Evolutionary conservation across 2,113 vertebrate species (phyloP).

Genomic region (Potamarius usumacintae): DNA sequence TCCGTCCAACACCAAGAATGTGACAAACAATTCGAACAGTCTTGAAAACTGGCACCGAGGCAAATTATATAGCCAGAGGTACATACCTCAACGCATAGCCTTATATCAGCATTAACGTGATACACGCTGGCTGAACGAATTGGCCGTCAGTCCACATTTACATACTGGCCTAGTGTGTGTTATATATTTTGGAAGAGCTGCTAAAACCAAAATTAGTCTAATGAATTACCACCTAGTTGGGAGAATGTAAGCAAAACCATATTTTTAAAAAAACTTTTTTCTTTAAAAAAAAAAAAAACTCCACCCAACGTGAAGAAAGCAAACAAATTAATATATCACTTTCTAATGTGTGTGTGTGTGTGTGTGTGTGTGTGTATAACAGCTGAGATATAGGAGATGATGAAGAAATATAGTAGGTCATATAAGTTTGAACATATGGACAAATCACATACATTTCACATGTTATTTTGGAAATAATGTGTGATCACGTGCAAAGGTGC

Average conservation of each 20-base stretch:
- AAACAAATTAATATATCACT: neutral
- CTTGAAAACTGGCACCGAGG: conserved; percentile 56
- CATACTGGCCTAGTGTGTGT: conserved; percentile 28
- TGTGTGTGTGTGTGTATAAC: too few relatives aligned
- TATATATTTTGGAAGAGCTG: conserved; percentile 22
- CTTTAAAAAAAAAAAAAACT: neutral
- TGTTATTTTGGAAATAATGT: neutral
- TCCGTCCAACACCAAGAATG: conserved; percentile 63
- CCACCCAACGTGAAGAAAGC: neutral
- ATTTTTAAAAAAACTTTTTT: neutral
- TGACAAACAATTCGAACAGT: conserved; percentile 70
- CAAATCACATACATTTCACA: neutral
- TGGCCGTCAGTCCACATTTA: conserved; percentile 3
- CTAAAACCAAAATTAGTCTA: conserved; percentile 44
- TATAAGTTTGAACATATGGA: neutral
- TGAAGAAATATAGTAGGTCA: too few relatives aligned
- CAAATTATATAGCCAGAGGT: conserved; percentile 56
- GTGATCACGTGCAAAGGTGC: neutral
- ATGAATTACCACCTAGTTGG: conserved; percentile 30
- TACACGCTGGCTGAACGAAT: conserved; percentile 8
- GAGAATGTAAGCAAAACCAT: conserved; percentile 4
- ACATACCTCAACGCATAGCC: conserved; percentile 42
- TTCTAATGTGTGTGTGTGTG: too few relatives aligned
- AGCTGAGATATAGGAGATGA: neutral
- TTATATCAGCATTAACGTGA: conserved; percentile 41